Evolutionary conservation across 2,797 vertebrate genomes (phyloP), one percentile per base, ranked within the genome.

Genomic region (Spinibarbus caldwelli): DNA sequence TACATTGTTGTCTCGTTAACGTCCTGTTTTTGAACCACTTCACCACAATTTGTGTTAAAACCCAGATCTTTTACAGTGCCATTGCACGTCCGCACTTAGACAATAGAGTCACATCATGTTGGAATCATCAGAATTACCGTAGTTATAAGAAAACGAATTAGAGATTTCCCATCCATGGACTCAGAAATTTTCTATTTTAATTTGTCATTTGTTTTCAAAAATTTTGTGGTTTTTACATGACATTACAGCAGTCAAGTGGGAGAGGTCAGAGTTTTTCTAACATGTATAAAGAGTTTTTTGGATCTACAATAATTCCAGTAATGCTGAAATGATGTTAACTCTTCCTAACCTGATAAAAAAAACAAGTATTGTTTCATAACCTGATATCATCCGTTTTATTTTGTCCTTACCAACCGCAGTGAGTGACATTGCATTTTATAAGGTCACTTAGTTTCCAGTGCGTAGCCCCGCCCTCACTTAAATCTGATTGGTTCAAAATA

Each of bases 21-120:
- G 47, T 78, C 78, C 29, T 47, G 36, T 64, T 45, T 71, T 71
- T 71, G 5, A 70, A 71, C 26, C 59, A 43, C 77, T 64, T 52
- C 17, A 23, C 23, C 49, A 23, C 8, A 41, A 2, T 29, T 57
- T 29, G 17, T 15, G 12, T 36, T 67, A 19, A 66, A 80, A 23
- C 43, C 11, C 4, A 49, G 41, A 34, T 66, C 12, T 59, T 59
- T 62, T 34, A 47, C 66, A 4, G 21, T 34, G 7, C 8, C 34
- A 15, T 49, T 67, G 21, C 23, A 66, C 26, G 2, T 4, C 10
- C 5, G 0, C 41, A 41, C 5, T 34, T 66, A 14, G n/a, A 79
- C 49, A n/a, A n/a, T n/a, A 5, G 6, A 54, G 11, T 59, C 45
- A 6, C 45, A 31, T 73, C 15, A 10, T 31, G 43, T 59, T 59